Evolutionary conservation across 2,113 vertebrate species (phyloP).

Genomic region (Cinclus mexicanus): DNA sequence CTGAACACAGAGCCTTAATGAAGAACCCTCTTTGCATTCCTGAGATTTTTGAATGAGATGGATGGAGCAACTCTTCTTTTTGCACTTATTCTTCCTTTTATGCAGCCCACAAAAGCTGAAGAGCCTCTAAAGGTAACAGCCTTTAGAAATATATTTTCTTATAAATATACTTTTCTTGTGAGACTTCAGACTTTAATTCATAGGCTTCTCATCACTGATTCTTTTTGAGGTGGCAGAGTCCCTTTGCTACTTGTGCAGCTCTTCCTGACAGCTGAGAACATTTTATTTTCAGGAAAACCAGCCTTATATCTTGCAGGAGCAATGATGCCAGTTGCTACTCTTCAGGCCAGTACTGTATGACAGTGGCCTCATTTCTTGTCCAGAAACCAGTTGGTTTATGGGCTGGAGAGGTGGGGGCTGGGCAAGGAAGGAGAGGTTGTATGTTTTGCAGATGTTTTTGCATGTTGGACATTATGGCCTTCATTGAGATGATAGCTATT

Average conservation of each 20-base stretch:
- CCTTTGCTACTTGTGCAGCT: not conserved
- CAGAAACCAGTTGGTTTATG: not conserved
- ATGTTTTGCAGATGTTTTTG: not conserved
- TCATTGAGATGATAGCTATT: not conserved
- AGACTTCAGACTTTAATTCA: constrained; percentile 30
- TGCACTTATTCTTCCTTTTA: not conserved
- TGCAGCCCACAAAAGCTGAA: not conserved
- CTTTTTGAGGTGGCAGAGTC: constrained; percentile 19
- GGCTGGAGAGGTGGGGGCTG: not conserved
- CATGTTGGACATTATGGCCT: not conserved
- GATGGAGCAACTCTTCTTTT: not conserved
- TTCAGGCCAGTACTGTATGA: not conserved
- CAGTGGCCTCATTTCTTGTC: not conserved
- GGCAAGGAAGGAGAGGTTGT: not conserved
- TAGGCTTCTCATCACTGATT: constrained; percentile 5
- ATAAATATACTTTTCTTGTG: not conserved
- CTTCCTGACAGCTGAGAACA: not conserved
- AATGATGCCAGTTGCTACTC: not conserved
- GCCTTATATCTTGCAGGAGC: not conserved
- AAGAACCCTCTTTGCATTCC: not conserved
- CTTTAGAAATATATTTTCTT: constrained; percentile 39
- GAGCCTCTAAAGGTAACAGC: not conserved
- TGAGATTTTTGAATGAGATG: not conserved
- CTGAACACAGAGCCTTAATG: constrained; percentile 21
- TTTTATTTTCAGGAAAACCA: not conserved